Conservation (phyloP, 2,888 invertebrate species). For the Lagria hirta region DNA sequence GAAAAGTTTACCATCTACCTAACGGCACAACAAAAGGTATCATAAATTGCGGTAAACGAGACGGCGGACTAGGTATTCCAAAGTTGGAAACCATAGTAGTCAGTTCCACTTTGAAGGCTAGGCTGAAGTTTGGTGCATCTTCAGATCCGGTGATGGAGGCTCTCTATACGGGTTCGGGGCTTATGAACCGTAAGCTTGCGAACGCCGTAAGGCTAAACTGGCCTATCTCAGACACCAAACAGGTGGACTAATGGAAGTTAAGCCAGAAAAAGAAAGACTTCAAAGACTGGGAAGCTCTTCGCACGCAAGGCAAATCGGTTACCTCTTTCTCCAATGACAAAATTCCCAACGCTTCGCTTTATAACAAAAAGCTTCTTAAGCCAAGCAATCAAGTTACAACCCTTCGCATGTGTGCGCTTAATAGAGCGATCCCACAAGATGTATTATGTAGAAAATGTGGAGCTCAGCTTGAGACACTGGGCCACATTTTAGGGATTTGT, state of each 20-base stretch:
- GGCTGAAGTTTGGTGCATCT: slow-evolving; percentile 23
- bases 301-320: slow-evolving; percentile 38
- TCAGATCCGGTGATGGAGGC: slow-evolving; percentile 37
- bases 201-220: slow-evolving; percentile 28
- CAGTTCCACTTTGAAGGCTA: slow-evolving; percentile 27
- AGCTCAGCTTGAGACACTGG: slow-evolving; percentile 39
- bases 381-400: slow-evolving; percentile 38
- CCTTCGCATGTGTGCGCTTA: slow-evolving; percentile 38
- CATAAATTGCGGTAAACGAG: slow-evolving; percentile 38
- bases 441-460: slow-evolving; percentile 39
- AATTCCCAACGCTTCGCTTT: slow-evolving; percentile 37
- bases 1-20: slow-evolving; percentile 39
- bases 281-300: slow-evolving; percentile 31
- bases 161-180: slow-evolving; percentile 30
- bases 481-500: slow-evolving; percentile 40
- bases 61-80: slow-evolving; percentile 44
- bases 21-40: slow-evolving; percentile 34
- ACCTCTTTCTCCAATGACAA: slow-evolving; percentile 32
- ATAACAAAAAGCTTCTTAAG: slow-evolving; percentile 34
- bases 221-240: slow-evolving; percentile 24
- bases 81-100: slow-evolving; percentile 33
- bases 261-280: slow-evolving; percentile 34
- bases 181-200: slow-evolving; percentile 35
- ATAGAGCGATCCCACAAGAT: slow-evolving; percentile 33
- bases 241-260: slow-evolving; percentile 17